Evolutionary conservation across 2,797 vertebrate species (phyloP), one percentile per base, ranked within the genome.

Genomic region (Simalia tracyae): DNA sequence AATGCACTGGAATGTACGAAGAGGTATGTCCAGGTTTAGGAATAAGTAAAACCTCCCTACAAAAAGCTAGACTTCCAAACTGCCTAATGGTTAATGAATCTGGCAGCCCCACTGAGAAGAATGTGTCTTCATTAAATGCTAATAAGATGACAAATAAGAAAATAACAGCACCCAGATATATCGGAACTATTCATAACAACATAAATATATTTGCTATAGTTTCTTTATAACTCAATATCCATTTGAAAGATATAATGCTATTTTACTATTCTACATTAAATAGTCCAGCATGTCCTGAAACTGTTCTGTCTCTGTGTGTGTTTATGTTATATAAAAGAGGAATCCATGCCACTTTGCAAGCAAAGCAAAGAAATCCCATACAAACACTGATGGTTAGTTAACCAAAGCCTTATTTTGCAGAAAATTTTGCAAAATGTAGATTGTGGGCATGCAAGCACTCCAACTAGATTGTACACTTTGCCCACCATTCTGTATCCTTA

Each of bases 1-100:
- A 97, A 31, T 99, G 99, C 96, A 98, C 97, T 2, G 99, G 98
- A 31, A 97, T 98, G 1, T 99, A 99, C 89, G 96, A 97, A 96
- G 98, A 99, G 98, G 99, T 99, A 97, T 94, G 94, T 31, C 0
- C 24, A 1, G 31, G 60, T 92, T 92, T 31, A 1, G 10, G 50
- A 3, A 36, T 36, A 42, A 87, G 60, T 2, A 90, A 87, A 59
- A 19, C 17, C 7, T 76, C 42, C n/a, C 31, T n/a, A 15, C 2
- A 5, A 22, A 87, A 72, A 9, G 19, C 31, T n/a, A 36, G 42
- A 12, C 68, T 61, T 15, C 42, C 56, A 36, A 89, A 50, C 11
- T 50, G 3, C n/a, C 46, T 22, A 15, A 54, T 76, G 54, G 9
- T 12, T n/a, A 61, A 76, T 12, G 42, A 42, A 54, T 81, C 46